These are phyloP conservation scores for Lydus trimaculatus DNA, from an alignment of 2,888 invertebrate species.

Conservation along the genomic window DNA sequence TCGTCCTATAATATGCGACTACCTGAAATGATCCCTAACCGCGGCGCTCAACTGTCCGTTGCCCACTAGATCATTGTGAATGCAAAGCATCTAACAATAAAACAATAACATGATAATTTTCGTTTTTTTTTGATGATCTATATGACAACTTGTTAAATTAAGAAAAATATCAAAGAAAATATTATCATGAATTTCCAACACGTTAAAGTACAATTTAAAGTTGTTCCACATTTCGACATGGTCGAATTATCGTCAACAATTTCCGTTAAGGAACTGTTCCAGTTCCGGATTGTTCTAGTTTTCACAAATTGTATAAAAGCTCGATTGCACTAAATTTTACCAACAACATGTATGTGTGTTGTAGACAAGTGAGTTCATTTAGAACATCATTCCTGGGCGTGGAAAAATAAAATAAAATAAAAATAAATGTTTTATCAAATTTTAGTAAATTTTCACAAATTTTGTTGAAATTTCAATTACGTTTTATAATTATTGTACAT, in stretches of 20 bases:
- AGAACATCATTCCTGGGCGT: no score
- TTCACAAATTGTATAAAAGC: constrained; percentile 12
- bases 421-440: no score
- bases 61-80: no score
- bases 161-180: background rate
- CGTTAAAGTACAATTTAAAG: background rate
- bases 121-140: background rate
- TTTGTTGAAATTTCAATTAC: background rate
- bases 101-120: constrained; percentile 15
- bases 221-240: background rate
- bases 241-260: constrained; percentile 3
- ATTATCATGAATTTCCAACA: background rate
- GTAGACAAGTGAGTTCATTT: no score
- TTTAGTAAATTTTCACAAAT: no score
- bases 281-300: constrained; percentile 10
- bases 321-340: background rate
- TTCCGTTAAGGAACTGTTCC: background rate
- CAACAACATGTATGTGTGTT: background rate
- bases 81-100: constrained; percentile 5
- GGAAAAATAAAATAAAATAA: no score
- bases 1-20: no score
- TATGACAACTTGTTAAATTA: background rate
- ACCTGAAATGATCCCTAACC: no score
- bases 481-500: background rate
- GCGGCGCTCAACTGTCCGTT: no score